These are phyloP conservation scores for Psittacula echo DNA, from an alignment of 2,797 vertebrate species.

Conservation along the genomic window DNA sequence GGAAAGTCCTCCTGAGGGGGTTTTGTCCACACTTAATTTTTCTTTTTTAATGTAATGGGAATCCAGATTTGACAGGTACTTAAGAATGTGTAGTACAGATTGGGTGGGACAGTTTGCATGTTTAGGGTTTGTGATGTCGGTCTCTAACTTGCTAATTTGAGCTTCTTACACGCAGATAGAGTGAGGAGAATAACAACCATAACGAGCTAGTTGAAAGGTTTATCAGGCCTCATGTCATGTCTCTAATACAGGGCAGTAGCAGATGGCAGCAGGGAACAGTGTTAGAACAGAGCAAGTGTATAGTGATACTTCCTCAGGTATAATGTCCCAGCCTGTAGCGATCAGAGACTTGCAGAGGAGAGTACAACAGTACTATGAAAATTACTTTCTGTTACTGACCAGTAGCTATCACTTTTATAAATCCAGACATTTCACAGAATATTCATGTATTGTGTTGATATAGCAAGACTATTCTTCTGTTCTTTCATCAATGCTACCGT, in stretches of 20 bases:
- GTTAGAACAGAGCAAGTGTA: not conserved
- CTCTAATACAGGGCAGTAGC: not conserved
- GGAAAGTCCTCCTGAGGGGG: not conserved
- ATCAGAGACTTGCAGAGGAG: not conserved
- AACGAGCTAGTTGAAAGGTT: not conserved
- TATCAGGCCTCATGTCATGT: not conserved
- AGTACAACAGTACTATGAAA: not conserved
- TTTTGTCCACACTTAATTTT: not conserved
- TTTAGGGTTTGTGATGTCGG: not conserved
- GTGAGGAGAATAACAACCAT: not conserved
- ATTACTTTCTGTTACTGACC: not conserved
- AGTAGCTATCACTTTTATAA: not conserved
- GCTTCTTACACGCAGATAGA: not conserved
- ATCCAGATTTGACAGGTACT: not conserved
- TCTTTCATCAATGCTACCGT: not conserved
- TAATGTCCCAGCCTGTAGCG: not conserved
- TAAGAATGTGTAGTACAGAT: not conserved
- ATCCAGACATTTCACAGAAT: not conserved
- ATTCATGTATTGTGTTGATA: not conserved
- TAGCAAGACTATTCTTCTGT: not conserved
- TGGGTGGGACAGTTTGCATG: not conserved
- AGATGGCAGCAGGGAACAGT: not conserved
- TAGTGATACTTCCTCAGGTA: not conserved
- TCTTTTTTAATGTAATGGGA: not conserved
- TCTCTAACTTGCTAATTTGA: not conserved